Percentiles rank a stretch among this genome's conserved stretches.
phyloP scores from a whole-genome alignment of 2,113 vertebrate genomes.

The Forbesichthys agassizii region DNA sequence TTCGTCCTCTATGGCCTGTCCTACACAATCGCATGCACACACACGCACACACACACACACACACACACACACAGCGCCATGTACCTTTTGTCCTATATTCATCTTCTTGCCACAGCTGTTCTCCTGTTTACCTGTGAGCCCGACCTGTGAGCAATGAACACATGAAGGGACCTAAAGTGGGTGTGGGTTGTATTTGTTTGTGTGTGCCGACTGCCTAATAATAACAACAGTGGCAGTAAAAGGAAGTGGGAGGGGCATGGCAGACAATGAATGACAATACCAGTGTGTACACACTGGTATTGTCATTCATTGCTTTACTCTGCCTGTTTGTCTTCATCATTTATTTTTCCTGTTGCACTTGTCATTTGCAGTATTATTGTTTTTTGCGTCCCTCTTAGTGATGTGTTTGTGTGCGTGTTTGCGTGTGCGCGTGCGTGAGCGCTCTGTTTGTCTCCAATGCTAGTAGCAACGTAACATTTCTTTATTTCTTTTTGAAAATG shows the following conservation, averaged over 20 bases:
- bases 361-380: conserved; percentile 38
- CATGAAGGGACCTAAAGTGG: conserved; percentile 45
- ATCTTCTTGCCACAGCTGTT: conserved; percentile 24
- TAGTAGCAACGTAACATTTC: conserved; percentile 37
- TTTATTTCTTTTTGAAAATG: conserved; percentile 57
- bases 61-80: conserved; percentile 1
- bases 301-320: conserved; percentile 57
- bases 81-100: conserved; percentile 23
- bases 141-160: conserved; percentile 42
- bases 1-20: background rate
- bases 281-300: conserved; percentile 26
- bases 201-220: background rate
- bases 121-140: conserved; percentile 48
- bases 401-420: background rate
- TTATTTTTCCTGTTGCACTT: conserved; percentile 45
- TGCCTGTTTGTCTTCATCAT: conserved; percentile 35
- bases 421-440: background rate
- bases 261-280: conserved; percentile 8
- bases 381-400: conserved; percentile 32
- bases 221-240: conserved; percentile 37
- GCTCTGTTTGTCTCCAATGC: conserved; percentile 11
- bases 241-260: background rate
- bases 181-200: too few species aligned
- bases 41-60: background rate
- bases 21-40: background rate